Conservation (phyloP, 1,140 invertebrate genomes). For the Dermatophagoides farinae region DNA sequence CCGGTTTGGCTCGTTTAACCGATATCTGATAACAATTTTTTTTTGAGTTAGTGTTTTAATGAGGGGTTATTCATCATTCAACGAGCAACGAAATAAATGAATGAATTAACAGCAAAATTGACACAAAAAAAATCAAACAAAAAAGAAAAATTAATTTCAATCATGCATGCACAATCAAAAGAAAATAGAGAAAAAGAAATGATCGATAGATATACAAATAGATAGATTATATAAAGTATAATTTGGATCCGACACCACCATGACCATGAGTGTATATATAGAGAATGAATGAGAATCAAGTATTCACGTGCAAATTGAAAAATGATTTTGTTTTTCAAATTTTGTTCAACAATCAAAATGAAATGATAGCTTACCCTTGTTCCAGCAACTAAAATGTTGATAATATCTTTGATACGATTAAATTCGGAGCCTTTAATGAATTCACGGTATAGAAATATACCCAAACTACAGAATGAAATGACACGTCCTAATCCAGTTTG, state of each 20-base stretch:
- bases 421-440: conserved; percentile 41
- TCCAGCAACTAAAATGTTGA: conserved; percentile 63
- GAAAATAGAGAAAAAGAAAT: too few species aligned
- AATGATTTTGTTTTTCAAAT: not conserved
- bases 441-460: conserved; percentile 60
- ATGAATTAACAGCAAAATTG: not conserved
- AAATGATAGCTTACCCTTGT: conserved; percentile 39
- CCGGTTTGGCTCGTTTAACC: not conserved
- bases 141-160: too few species aligned
- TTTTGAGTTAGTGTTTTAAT: not conserved
- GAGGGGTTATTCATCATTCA: too few species aligned
- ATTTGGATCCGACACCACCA: too few species aligned
- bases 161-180: too few species aligned
- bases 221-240: too few species aligned
- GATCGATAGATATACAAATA: too few species aligned
- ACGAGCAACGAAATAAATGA: not conserved
- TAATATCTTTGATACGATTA: conserved; percentile 52
- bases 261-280: not conserved
- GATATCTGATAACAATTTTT: not conserved
- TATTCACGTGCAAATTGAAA: not conserved
- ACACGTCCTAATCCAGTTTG: conserved; percentile 63
- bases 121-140: too few species aligned
- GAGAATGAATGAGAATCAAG: not conserved
- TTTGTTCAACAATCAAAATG: not conserved
- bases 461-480: conserved; percentile 65